phyloP scores from a whole-genome alignment of 2,888 invertebrate genomes.

The Phyllotreta striolata region DNA sequence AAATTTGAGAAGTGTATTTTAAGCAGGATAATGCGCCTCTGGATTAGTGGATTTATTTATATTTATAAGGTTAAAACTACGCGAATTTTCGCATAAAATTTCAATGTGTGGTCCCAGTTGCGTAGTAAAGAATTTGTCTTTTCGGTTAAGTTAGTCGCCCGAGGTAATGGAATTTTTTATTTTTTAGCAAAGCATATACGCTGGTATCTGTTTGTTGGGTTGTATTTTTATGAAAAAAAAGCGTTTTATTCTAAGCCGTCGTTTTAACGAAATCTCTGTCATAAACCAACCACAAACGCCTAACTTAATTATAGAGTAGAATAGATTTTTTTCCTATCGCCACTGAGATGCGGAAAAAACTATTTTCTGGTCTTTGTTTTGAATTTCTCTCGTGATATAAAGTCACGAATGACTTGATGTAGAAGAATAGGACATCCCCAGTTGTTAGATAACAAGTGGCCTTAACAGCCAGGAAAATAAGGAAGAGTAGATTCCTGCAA shows the following conservation, averaged over 20 bases:
- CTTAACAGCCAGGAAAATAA: conserved; percentile 47
- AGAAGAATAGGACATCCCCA: conserved; percentile 22
- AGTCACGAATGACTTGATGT: conserved; percentile 14
- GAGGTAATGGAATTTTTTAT: conserved; percentile 16
- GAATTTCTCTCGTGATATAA: conserved; percentile 1
- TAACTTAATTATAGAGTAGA: no score
- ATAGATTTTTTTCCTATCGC: no score
- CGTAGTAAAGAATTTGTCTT: conserved; percentile 16
- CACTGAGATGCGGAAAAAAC: no score
- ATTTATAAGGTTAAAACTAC: conserved; percentile 3
- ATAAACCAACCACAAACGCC: no score
- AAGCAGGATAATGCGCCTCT: no score
- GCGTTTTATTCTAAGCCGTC: background rate
- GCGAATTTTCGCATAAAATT: background rate
- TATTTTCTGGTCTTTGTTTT: background rate
- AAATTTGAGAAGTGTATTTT: no score
- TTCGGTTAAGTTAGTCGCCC: conserved; percentile 4
- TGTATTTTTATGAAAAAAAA: no score
- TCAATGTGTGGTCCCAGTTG: conserved; percentile 2
- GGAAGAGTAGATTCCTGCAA: conserved; percentile 49
- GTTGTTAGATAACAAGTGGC: conserved; percentile 34
- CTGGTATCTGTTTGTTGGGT: no score
- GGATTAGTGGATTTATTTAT: background rate
- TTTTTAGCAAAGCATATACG: background rate
- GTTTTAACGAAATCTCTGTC: background rate